Percentiles rank a stretch among this genome's conserved stretches.
Conservation (phyloP, 2,113 vertebrate genomes). For the Tretioscincus oriximinensis region DNA sequence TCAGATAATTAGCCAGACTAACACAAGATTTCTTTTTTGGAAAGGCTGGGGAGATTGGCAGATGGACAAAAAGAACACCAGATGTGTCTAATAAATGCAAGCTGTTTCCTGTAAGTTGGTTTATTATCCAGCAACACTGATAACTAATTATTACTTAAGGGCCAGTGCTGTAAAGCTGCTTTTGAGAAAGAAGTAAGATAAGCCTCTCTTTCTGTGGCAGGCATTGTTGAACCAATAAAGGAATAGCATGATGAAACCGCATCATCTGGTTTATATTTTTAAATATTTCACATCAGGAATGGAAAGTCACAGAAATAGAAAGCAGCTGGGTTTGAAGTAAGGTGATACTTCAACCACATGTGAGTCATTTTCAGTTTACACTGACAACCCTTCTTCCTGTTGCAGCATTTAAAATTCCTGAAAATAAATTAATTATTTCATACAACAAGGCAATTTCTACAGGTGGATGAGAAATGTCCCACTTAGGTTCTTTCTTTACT, state of each 20-base stretch:
- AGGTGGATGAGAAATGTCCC: not conserved
- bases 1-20: too few relatives aligned
- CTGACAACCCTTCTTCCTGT: not conserved
- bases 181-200: too few relatives aligned
- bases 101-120: too few relatives aligned
- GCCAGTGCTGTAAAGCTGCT: too few relatives aligned
- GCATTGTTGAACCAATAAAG: not conserved
- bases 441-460: not conserved
- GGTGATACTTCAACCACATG: not conserved
- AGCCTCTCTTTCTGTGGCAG: not conserved
- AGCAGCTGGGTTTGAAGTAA: not conserved
- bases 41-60: too few relatives aligned
- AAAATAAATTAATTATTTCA: not conserved
- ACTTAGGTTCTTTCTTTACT: too few relatives aligned
- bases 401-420: not conserved
- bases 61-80: too few relatives aligned
- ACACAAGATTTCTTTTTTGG: too few relatives aligned
- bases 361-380: constrained; percentile 8
- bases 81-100: too few relatives aligned
- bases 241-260: not conserved
- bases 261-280: not conserved
- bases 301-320: not conserved
- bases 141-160: too few relatives aligned
- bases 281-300: not conserved
- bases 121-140: too few relatives aligned